Evolutionary conservation across 2,888 invertebrate species (phyloP), one percentile per base, ranked within the genome.

Genomic region (Microctonus brassicae): DNA sequence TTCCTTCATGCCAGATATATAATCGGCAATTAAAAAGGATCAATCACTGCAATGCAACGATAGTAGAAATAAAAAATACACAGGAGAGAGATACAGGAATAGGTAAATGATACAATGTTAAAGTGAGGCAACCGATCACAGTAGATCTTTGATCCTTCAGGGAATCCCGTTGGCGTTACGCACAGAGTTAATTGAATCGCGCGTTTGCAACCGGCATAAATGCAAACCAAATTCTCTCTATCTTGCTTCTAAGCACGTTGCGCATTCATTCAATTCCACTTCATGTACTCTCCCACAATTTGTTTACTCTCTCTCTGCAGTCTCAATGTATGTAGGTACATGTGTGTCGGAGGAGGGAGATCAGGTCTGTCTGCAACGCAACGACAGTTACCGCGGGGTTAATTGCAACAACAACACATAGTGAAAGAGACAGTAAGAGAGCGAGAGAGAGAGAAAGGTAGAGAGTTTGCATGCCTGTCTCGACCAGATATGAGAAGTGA

Each of bases 121-220:
- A 17, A 24, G 36, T 11, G 63, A 29, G 20, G n/a, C n/a, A 52
- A 68, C 73, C 73, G 75, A 77, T 77, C 73, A 77, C 75, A 68
- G 73, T 72, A 76, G 70, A 76, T 76, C 77, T 77, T 77, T 77
- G 77, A 77, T 76, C 73, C 76, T 75, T 72, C 60, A 61, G 73
- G 69, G 76, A 75, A 75, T 77, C 76, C 74, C 77, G 74, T 76
- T 69, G 76, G 69, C 73, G 76, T 66, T 76, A 69, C 76, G 33
- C 62, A 71, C 55, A 34, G 73, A 76, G 74, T 77, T 77, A 77
- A 77, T 77, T 77, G 77, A 77, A 76, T 76, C 57, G 66, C 68
- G 68, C 72, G 70, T 63, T 69, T 73, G 72, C 77, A 75, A 71
- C 73, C 74, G 75, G 73, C 76, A 73, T 76, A 75, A 77, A 75